phyloP scores from a whole-genome alignment of 2,797 vertebrate species.

The Fistularia tabacaria region DNA sequence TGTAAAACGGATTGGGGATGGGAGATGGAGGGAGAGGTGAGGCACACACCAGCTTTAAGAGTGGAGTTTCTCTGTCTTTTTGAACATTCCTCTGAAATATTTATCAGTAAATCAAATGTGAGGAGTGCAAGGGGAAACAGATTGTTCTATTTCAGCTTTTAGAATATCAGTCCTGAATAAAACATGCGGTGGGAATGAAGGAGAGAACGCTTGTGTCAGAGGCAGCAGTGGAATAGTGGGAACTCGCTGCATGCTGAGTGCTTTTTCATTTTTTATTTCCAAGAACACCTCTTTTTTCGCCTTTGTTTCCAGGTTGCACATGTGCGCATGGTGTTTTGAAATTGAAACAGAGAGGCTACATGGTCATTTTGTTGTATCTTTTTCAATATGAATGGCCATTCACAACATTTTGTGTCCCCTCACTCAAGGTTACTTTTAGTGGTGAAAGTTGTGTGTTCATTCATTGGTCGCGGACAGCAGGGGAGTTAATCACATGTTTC shows the following conservation, averaged over 20 bases:
- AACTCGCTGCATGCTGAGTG: slow-evolving; percentile 70
- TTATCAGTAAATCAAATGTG: slow-evolving; percentile 72
- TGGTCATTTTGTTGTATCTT: slow-evolving; percentile 63
- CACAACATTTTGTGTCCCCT: slow-evolving; percentile 42
- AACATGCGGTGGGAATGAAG: slow-evolving; percentile 64
- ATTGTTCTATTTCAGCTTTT: slow-evolving; percentile 76
- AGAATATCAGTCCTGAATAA: slow-evolving; percentile 73
- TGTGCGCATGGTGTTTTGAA: slow-evolving; percentile 33
- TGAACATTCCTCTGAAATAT: slow-evolving; percentile 70
- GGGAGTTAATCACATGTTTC: slow-evolving; percentile 10
- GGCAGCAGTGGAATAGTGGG: slow-evolving; percentile 48
- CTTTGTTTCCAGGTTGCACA: slow-evolving; percentile 42
- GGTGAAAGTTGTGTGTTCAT: slow-evolving; percentile 54
- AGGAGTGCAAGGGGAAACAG: slow-evolving; percentile 61
- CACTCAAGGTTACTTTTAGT: slow-evolving; percentile 50
- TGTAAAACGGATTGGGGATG: slow-evolving; percentile 35
- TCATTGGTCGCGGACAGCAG: slow-evolving; percentile 33
- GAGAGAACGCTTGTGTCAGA: slow-evolving; percentile 56
- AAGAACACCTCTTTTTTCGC: slow-evolving; percentile 61
- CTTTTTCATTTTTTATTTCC: slow-evolving; percentile 73
- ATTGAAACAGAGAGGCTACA: slow-evolving; percentile 48
- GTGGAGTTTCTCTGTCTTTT: slow-evolving; percentile 59
- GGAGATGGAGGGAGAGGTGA: slow-evolving; percentile 30
- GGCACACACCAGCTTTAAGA: slow-evolving; percentile 35
- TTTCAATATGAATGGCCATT: slow-evolving; percentile 62